phyloP scores from a whole-genome alignment of 2,113 vertebrate species.

The Tragelaphus imberbis region DNA sequence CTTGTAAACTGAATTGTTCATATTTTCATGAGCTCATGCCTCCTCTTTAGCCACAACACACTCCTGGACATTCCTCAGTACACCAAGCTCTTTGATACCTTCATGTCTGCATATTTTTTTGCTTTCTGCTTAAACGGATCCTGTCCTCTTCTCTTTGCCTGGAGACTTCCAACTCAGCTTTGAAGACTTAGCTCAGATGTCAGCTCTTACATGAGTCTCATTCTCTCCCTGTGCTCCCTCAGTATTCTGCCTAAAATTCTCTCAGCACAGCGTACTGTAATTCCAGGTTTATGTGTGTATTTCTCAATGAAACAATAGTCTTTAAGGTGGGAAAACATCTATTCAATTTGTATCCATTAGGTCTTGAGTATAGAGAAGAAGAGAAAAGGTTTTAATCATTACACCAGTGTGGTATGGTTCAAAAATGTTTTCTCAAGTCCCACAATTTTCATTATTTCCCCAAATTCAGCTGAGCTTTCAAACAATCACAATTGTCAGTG shows the following conservation, averaged over 20 bases:
- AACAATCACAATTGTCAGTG: not conserved
- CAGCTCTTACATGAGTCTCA: not conserved
- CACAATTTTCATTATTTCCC: not conserved
- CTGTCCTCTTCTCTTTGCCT: not conserved
- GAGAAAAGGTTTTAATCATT: not conserved
- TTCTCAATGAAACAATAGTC: not conserved
- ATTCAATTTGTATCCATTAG: not conserved
- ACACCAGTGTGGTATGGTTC: not conserved
- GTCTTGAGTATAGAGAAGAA: not conserved
- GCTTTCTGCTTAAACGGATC: not conserved
- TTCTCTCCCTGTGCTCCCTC: not conserved
- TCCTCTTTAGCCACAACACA: not conserved
- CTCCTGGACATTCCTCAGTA: not conserved
- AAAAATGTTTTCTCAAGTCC: not conserved
- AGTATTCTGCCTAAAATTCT: not conserved
- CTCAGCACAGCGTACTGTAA: not conserved
- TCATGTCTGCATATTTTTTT: not conserved
- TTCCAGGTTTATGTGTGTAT: not conserved
- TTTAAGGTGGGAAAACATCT: not conserved
- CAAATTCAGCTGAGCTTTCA: slow-evolving; percentile 35
- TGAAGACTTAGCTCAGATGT: not conserved
- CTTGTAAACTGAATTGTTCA: not conserved
- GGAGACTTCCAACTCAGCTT: not conserved
- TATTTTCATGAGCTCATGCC: not conserved
- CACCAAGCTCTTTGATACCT: not conserved